Conservation (phyloP, 2,797 vertebrate genomes). For the Pseudocheirus occidentalis region DNA sequence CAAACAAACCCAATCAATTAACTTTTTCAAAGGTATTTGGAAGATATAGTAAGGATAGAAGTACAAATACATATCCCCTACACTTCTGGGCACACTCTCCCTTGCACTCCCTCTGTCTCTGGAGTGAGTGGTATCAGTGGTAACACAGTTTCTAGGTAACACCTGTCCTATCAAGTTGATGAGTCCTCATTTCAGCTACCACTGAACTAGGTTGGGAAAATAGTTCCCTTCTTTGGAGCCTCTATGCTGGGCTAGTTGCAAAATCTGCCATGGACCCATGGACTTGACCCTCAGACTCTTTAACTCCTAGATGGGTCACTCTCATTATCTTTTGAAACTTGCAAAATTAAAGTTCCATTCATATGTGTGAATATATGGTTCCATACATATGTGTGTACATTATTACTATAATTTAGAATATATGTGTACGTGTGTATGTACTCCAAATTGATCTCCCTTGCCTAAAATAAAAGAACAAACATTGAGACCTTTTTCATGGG, state of each 20-base stretch:
- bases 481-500: neutral
- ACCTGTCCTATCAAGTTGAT: neutral
- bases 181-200: no score
- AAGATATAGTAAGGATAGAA: neutral
- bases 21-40: neutral
- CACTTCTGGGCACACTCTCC: neutral
- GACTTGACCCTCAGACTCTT: neutral
- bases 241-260: neutral
- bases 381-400: no score
- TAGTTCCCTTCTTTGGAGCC: neutral
- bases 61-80: neutral
- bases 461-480: neutral
- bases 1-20: neutral
- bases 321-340: neutral
- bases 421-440: neutral
- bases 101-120: neutral
- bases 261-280: neutral
- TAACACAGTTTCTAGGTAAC: neutral
- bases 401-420: no score
- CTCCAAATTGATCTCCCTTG: neutral
- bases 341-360: neutral
- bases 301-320: neutral
- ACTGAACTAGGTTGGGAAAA: neutral
- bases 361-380: no score
- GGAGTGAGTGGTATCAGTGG: neutral